phyloP scores from a whole-genome alignment of 1,140 invertebrate genomes.

The Cyrtorhinus lividipennis region DNA sequence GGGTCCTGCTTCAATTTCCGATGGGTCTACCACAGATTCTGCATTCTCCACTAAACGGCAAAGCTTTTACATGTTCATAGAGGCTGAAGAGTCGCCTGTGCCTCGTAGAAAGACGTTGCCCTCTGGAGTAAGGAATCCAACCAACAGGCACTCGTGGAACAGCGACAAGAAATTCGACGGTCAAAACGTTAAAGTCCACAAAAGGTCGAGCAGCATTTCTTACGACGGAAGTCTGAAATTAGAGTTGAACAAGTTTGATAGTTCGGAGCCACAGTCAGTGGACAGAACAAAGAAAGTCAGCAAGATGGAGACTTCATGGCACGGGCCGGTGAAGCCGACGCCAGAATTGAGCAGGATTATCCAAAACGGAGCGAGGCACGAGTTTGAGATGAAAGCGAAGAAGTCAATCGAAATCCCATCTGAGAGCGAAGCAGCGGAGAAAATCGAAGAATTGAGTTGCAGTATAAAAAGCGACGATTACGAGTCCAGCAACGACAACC shows the following conservation, averaged over 20 bases:
- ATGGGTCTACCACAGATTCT: constrained; percentile 21
- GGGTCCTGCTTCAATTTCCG: constrained; percentile 15
- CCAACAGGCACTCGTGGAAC: constrained; percentile 45
- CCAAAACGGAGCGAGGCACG: constrained; percentile 15
- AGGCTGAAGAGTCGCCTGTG: constrained; percentile 38
- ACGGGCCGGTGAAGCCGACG: constrained; percentile 23
- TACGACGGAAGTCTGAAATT: constrained; percentile 30
- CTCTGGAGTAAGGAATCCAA: constrained; percentile 33
- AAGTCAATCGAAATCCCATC: constrained; percentile 8
- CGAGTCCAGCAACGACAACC: constrained; percentile 21
- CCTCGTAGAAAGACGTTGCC: constrained; percentile 37
- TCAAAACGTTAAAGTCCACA: constrained; percentile 32
- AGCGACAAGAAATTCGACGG: constrained; percentile 17
- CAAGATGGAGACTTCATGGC: constrained; percentile 22
- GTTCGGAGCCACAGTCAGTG: constrained; percentile 11
- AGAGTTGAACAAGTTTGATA: constrained; percentile 9
- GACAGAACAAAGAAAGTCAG: neutral
- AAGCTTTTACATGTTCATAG: constrained; percentile 41
- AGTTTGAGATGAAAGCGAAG: constrained; percentile 13
- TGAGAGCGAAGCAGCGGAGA: constrained; percentile 9
- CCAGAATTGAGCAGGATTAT: constrained; percentile 21
- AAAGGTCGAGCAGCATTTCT: constrained; percentile 41
- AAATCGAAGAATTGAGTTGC: constrained; percentile 18
- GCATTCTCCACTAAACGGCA: constrained; percentile 26
- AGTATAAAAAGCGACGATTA: constrained; percentile 21